These are phyloP conservation scores for Protodeltote pygarga DNA, from an alignment of 2,888 invertebrate species.

Conservation along the genomic window DNA sequence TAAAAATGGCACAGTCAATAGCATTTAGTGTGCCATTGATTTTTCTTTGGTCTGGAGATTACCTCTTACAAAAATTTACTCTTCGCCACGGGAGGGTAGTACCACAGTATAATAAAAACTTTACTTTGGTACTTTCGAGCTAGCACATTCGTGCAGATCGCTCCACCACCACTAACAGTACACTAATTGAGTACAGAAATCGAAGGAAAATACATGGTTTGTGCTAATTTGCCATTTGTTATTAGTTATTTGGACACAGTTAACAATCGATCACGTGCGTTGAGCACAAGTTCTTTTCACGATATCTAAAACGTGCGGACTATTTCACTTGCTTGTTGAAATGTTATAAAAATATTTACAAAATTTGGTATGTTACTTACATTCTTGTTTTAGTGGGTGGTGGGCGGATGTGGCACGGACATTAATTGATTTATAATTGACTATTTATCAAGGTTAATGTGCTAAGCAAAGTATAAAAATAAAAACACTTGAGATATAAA, in stretches of 20 bases:
- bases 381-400: constrained; percentile 15
- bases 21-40: no score
- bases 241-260: constrained; percentile 38
- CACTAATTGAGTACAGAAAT: constrained; percentile 39
- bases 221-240: constrained; percentile 42
- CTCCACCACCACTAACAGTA: no score
- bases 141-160: no score
- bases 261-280: constrained; percentile 26
- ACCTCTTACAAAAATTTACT: no score
- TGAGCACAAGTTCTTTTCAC: constrained; percentile 26
- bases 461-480: background rate
- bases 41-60: no score
- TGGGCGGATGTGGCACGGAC: constrained; percentile 9
- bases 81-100: no score
- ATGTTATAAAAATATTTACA: constrained; percentile 39
- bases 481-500: constrained; percentile 1
- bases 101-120: no score
- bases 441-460: constrained; percentile 26
- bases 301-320: constrained; percentile 31
- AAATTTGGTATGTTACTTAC: constrained; percentile 18
- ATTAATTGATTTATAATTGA: constrained; percentile 9
- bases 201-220: constrained; percentile 33
- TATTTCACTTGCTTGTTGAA: constrained; percentile 35
- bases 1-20: no score
- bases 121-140: no score